Evolutionary conservation across 2,113 vertebrate species (phyloP).

Genomic region (Nerophis lumbriciformis): DNA sequence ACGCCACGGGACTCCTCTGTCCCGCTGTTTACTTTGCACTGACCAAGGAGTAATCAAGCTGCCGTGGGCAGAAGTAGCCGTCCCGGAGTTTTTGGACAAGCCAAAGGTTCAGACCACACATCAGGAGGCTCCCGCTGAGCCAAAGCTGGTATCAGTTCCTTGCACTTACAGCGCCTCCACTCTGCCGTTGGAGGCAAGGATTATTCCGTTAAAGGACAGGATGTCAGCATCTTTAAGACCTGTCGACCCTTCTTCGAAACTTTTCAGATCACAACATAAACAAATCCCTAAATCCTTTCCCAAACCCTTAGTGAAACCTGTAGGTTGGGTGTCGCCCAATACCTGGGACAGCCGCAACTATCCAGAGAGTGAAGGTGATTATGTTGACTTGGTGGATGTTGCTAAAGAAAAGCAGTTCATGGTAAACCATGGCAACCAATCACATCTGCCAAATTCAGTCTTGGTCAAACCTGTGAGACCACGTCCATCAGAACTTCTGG

Average conservation of each 20-base stretch:
- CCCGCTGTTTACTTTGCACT: constrained; percentile 82
- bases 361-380: constrained; percentile 83
- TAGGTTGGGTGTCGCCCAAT: constrained; percentile 70
- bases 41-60: constrained; percentile 80
- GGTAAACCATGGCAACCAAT: constrained; percentile 23
- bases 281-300: constrained; percentile 38
- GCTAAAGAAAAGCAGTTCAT: constrained; percentile 62
- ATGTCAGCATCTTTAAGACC: constrained; percentile 51
- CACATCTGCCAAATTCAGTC: constrained; percentile 29
- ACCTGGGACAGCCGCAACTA: constrained; percentile 64
- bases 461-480: constrained; percentile 61
- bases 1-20: constrained; percentile 67
- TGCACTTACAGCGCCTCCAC: constrained; percentile 27
- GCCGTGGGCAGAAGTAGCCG: constrained; percentile 79
- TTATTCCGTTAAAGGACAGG: constrained; percentile 49
- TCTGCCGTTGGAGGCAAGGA: constrained; percentile 12
- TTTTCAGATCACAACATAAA: constrained; percentile 74
- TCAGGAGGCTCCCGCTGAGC: constrained; percentile 17
- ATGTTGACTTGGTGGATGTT: constrained; percentile 85
- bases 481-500: constrained; percentile 46
- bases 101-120: constrained; percentile 51
- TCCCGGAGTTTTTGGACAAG: constrained; percentile 80
- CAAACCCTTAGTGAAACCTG: constrained; percentile 55
- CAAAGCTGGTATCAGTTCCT: constrained; percentile 22
- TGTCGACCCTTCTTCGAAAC: constrained; percentile 61